Base-by-base conservation (phyloP, 2,113 vertebrate genomes). In the Chloropsis cyanopogon region DNA sequence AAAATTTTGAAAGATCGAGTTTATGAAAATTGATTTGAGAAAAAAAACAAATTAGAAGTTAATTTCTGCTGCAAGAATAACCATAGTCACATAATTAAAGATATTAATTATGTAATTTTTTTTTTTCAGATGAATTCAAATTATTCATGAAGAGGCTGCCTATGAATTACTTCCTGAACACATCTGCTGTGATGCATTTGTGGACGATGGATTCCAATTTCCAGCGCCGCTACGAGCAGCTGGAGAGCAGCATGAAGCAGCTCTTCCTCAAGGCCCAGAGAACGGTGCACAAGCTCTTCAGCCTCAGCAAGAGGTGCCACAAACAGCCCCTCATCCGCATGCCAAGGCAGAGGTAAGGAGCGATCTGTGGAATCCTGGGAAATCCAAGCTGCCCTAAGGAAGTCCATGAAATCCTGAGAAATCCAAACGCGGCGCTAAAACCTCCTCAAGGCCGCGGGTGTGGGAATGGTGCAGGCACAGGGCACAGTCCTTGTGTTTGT, bases 201-300 rank as follows among this genome's bases (percentile, higher is more conserved):
- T 99, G 99, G 99, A 98, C 98, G 25, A 98, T 98, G 98, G 99
- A 99, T 97, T 98, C 97, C 76, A 97, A 97, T 93, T 99, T 99
- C 95, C 99, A 99, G 76, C 98, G 98, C 56, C 98, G 99, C 35
- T 99, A 99, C 11, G 99, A 99, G 80, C 99, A 99, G 95, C 98
- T 99, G 92, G 98, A 99, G 94, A 98, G 59, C 98, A 98, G 97
- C 98, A 99, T 99, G 98, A 98, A 96, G 49, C 97, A 98, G 20
- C 98, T 99, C 41, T 98, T 98, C 94, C 97, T 97, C 66, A 98
- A 99, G 96, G 99, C 99, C 9, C 98, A 99, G 95, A 98, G 98
- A 95, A 99, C 99, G 64, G 98, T 99, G 79, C 98, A 98, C 97
- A 99, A 99, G 94, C 99, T 99, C 95, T 99, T 99, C 88, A 98